phyloP scores from a whole-genome alignment of 2,113 vertebrate species.

The Heterocephalus glaber region DNA sequence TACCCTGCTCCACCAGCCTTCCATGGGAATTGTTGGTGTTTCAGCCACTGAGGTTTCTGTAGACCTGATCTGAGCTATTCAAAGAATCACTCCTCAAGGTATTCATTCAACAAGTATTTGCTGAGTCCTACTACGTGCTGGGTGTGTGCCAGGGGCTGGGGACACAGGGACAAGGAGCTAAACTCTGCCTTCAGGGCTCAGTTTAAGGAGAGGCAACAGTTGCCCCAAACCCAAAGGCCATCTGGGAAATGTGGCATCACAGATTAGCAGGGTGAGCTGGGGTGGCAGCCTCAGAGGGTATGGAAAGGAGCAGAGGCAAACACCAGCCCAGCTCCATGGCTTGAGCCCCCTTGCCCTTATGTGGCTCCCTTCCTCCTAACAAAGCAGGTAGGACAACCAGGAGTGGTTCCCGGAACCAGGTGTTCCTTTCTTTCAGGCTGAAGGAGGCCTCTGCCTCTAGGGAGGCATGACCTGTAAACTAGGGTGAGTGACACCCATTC shows the following conservation, averaged over 20 bases:
- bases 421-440: neutral
- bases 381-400: neutral
- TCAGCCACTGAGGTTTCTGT: neutral
- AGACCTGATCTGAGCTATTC: neutral
- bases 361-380: neutral
- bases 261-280: neutral
- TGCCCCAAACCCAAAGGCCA: neutral
- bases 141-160: neutral
- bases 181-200: neutral
- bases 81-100: neutral
- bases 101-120: neutral
- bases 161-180: neutral
- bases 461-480: neutral
- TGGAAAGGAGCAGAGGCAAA: neutral
- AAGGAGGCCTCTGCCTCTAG: neutral
- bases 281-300: neutral
- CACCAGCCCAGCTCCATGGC: neutral
- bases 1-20: slow-evolving; percentile 31
- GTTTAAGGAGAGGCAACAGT: neutral
- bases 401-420: neutral
- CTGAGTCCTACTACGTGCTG: neutral
- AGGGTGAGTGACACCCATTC: neutral
- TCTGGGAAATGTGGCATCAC: neutral
- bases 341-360: neutral
- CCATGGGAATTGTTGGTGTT: neutral